Conservation (phyloP, 2,113 vertebrate species). For the Euleptes europaea region DNA sequence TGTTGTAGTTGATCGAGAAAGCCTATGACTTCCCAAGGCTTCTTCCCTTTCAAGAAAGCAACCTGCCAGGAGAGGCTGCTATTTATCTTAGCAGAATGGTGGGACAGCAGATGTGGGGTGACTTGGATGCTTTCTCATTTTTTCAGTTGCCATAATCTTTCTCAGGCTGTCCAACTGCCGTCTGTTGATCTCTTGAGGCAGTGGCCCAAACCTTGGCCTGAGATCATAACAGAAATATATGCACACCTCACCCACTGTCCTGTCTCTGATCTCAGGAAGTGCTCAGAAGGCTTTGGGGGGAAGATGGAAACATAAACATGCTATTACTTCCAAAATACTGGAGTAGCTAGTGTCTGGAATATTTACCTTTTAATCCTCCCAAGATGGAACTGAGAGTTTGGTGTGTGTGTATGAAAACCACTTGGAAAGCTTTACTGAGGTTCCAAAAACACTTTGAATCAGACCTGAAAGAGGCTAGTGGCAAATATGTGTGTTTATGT, state of each 20-base stretch:
- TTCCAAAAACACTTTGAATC: slow-evolving; percentile 11
- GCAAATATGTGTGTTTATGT: not conserved
- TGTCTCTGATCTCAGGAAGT: slow-evolving; percentile 35
- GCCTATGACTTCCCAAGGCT: not conserved
- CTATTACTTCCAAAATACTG: not conserved
- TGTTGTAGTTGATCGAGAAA: not conserved
- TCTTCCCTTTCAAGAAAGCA: not conserved
- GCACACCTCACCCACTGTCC: slow-evolving; percentile 23
- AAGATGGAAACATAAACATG: slow-evolving; percentile 28
- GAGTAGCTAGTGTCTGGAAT: slow-evolving; percentile 12
- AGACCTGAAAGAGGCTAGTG: slow-evolving; percentile 1
- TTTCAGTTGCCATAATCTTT: not conserved
- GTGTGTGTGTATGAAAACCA: not conserved
- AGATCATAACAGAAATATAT: slow-evolving; percentile 18
- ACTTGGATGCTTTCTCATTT: not conserved
- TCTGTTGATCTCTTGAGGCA: slow-evolving; percentile 13
- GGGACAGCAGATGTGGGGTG: slow-evolving; percentile 10
- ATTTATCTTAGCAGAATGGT: not conserved
- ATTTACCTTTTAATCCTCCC: slow-evolving; percentile 14
- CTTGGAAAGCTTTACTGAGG: not conserved
- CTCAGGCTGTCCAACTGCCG: slow-evolving; percentile 9
- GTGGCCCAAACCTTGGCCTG: slow-evolving; percentile 11
- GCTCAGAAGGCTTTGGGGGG: slow-evolving; percentile 9
- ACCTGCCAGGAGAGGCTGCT: not conserved
- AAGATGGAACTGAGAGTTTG: not conserved